Evolutionary conservation across 2,888 invertebrate genomes (phyloP).

Genomic region (Notodonta dromedarius): DNA sequence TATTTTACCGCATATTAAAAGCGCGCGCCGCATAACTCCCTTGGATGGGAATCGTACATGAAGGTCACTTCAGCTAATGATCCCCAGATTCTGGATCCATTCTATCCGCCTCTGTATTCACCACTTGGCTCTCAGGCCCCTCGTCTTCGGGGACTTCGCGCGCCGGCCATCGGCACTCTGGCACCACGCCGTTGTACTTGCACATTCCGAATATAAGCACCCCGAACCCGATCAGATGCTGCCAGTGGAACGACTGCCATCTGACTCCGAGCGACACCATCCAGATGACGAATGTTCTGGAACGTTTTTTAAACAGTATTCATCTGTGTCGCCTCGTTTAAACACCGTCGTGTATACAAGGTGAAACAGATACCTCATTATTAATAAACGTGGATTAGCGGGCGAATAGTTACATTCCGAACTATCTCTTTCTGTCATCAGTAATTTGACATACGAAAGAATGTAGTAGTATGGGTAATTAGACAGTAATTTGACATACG

Average conservation of each 20-base stretch:
- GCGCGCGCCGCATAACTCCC: too few species aligned
- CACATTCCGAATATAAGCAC: conserved; percentile 92
- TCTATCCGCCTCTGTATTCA: conserved; percentile 41
- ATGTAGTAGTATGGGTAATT: too few species aligned
- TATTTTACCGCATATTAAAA: too few species aligned
- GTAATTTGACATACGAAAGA: too few species aligned
- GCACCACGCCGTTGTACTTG: conserved; percentile 89
- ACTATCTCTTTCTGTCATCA: too few species aligned
- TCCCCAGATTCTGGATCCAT: conserved; percentile 27
- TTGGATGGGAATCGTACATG: neutral
- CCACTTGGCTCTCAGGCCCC: conserved; percentile 39
- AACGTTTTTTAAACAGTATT: too few species aligned
- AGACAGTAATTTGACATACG: too few species aligned
- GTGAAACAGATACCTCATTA: too few species aligned
- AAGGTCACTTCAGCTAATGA: neutral
- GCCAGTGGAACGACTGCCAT: conserved; percentile 92
- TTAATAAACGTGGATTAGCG: too few species aligned
- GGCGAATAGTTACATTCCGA: too few species aligned
- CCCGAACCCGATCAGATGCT: conserved; percentile 91
- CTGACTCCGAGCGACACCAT: conserved; percentile 88
- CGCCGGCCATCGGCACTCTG: conserved; percentile 41
- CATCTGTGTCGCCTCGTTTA: too few species aligned
- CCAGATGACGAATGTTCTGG: conserved; percentile 95
- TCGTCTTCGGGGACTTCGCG: conserved; percentile 21
- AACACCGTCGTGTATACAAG: too few species aligned